phyloP scores from a whole-genome alignment of 2,113 vertebrate genomes.

The Neomonachus schauinslandi region DNA sequence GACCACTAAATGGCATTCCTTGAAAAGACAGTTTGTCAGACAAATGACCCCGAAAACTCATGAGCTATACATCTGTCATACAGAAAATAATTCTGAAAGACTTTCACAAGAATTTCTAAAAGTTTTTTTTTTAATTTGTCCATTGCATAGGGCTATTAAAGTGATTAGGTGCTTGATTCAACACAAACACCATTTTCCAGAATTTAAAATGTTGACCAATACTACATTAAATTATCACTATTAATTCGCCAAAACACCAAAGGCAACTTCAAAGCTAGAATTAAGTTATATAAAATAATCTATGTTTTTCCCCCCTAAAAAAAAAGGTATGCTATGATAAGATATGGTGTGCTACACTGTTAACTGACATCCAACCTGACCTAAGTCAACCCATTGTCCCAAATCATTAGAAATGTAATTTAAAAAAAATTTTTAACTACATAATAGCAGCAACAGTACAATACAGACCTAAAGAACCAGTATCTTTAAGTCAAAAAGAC shows the following conservation, averaged over 20 bases:
- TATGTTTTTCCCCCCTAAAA: background rate
- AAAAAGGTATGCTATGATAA: background rate
- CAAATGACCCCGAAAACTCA: background rate
- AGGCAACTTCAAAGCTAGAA: background rate
- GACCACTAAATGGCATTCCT: background rate
- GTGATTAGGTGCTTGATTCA: background rate
- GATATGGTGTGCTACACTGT: background rate
- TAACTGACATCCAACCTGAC: background rate
- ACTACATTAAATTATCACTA: background rate
- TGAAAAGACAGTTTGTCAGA: conserved; percentile 26
- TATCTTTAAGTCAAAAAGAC: background rate
- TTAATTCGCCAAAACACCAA: conserved; percentile 33
- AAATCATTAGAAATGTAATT: conserved; percentile 20
- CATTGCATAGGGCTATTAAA: background rate
- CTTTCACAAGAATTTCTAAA: background rate
- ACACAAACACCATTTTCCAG: background rate
- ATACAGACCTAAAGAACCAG: background rate
- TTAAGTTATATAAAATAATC: background rate
- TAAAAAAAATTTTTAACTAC: background rate
- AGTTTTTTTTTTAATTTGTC: background rate
- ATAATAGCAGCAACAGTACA: background rate
- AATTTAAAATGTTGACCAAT: background rate
- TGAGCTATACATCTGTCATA: background rate
- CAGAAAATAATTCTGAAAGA: background rate
- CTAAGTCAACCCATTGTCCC: background rate